A percentile compares a stretch with the other conserved stretches of the same genome.
phyloP scores from a whole-genome alignment of 2,888 invertebrate genomes.

The Cataglyphis altisquamis region DNA sequence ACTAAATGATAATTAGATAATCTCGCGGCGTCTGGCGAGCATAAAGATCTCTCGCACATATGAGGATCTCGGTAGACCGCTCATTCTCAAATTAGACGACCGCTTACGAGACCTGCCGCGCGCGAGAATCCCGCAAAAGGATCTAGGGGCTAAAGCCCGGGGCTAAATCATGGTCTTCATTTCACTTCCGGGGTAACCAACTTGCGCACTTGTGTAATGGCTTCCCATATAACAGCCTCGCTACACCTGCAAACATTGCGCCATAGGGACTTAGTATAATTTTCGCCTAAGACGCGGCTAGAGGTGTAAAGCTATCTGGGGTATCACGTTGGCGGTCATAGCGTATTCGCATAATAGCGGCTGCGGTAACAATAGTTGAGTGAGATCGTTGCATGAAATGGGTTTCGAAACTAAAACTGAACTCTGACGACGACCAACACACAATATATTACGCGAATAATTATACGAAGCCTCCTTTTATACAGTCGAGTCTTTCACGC shows the following conservation, averaged over 20 bases:
- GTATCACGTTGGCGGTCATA: conserved; percentile 9
- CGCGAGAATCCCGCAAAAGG: conserved; percentile 23
- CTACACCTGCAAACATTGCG: conserved; percentile 1
- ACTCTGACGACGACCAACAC: neutral
- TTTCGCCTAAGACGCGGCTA: conserved; percentile 29
- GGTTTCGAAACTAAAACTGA: neutral
- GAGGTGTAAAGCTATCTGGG: neutral
- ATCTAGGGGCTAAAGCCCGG: conserved; percentile 10
- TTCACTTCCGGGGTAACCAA: conserved; percentile 34
- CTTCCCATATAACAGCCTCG: conserved; percentile 40
- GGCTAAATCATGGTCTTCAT: conserved; percentile 45
- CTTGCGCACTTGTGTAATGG: conserved; percentile 33
- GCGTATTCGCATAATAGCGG: conserved; percentile 16
- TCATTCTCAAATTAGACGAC: conserved; percentile 50
- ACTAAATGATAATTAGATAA: conserved; percentile 47
- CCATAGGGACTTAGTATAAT: conserved; percentile 32
- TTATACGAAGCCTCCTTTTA: neutral
- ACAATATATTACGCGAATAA: neutral
- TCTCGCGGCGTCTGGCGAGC: conserved; percentile 34
- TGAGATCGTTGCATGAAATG: neutral
- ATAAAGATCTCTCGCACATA: conserved; percentile 24
- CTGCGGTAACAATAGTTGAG: conserved; percentile 10
- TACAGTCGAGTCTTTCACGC: neutral
- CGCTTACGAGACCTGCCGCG: neutral
- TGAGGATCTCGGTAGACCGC: conserved; percentile 33